A percentile compares a stretch with the other conserved stretches of the same genome.
Conservation (phyloP, 1,140 invertebrate genomes). For the Diploscapter pachys region DNA sequence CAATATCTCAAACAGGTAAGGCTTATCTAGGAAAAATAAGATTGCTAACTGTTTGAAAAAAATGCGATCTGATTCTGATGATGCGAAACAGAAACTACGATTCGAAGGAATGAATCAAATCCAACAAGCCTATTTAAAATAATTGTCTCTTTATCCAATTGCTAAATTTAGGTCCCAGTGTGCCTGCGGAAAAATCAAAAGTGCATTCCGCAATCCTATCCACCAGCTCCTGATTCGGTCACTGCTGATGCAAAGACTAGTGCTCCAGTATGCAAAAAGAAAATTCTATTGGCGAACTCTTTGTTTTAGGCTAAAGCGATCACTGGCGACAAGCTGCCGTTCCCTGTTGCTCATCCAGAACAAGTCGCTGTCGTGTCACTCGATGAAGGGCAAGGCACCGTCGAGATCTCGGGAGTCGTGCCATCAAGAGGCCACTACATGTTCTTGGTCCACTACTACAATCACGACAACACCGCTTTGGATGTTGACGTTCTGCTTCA, state of each 20-base stretch:
- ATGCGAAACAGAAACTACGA: too few species aligned
- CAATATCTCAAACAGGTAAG: constrained; percentile 75
- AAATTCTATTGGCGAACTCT: too few species aligned
- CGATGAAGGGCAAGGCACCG: constrained; percentile 55
- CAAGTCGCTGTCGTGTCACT: constrained; percentile 59
- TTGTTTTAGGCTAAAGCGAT: constrained; percentile 63
- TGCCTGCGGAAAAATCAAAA: constrained; percentile 75
- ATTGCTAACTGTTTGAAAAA: too few species aligned
- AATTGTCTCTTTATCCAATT: neutral
- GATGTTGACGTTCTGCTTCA: constrained; percentile 72
- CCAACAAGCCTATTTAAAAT: neutral
- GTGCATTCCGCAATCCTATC: constrained; percentile 73
- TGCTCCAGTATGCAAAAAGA: neutral
- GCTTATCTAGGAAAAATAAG: neutral
- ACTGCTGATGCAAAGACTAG: constrained; percentile 49
- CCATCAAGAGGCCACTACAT: constrained; percentile 73
- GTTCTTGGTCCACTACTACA: constrained; percentile 90
- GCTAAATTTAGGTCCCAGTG: constrained; percentile 64
- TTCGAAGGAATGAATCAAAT: too few species aligned
- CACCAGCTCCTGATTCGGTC: constrained; percentile 73
- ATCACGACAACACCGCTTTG: constrained; percentile 79
- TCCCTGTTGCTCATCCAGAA: constrained; percentile 46
- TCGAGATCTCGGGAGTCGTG: constrained; percentile 60
- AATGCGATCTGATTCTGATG: too few species aligned
- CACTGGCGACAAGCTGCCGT: constrained; percentile 54